Conservation (phyloP, 1,140 invertebrate genomes). For the Paraescarpia echinospica region DNA sequence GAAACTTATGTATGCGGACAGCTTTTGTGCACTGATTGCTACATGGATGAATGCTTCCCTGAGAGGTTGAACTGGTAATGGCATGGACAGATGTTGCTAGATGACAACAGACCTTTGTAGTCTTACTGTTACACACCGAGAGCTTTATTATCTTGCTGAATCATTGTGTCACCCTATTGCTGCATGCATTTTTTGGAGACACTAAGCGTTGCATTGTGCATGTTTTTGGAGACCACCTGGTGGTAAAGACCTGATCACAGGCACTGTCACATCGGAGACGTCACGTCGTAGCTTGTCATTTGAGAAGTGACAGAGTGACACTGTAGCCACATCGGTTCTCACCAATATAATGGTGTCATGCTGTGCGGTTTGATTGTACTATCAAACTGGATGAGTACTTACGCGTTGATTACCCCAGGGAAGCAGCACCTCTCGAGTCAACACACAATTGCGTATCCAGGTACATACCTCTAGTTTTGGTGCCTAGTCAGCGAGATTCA, state of each 20-base stretch:
- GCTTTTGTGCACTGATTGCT: neutral
- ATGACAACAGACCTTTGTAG: neutral
- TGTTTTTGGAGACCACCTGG: neutral
- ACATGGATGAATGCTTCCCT: neutral
- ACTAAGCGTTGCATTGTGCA: neutral
- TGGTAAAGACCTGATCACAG: neutral
- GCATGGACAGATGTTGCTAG: neutral
- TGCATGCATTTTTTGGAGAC: neutral
- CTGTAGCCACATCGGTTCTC: neutral
- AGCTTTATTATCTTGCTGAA: neutral
- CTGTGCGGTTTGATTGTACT: neutral
- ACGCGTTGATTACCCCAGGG: neutral
- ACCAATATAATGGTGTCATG: neutral
- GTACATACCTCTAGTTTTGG: neutral
- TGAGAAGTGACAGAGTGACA: neutral
- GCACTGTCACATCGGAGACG: neutral
- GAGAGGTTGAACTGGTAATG: neutral
- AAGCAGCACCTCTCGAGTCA: neutral
- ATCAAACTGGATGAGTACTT: neutral
- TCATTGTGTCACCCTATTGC: neutral
- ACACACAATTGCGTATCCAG: neutral
- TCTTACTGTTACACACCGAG: neutral
- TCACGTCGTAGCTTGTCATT: neutral
- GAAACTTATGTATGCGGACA: neutral
- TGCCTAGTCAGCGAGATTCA: neutral